Conservation (phyloP, 2,113 vertebrate genomes). For the Tragelaphus strepsiceros region DNA sequence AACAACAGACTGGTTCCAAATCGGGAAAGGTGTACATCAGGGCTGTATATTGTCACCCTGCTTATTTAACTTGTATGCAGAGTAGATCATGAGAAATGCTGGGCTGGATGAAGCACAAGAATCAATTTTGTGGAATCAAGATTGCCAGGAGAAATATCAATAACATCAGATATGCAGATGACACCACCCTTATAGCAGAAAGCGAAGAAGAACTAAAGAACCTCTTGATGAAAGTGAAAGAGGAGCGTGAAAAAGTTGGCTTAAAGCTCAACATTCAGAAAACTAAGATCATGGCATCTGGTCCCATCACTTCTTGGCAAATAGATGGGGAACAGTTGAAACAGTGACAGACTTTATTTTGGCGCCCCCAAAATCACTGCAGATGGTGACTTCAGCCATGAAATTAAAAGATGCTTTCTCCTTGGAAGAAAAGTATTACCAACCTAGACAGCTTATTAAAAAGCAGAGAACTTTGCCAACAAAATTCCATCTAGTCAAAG, state of each 20-base stretch:
- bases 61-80: not conserved
- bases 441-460: not conserved
- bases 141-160: not conserved
- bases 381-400: not conserved
- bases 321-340: not conserved
- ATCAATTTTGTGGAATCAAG: not conserved
- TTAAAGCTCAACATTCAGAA: not conserved
- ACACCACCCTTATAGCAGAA: not conserved
- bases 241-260: not conserved
- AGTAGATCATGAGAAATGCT: not conserved
- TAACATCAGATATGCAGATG: not conserved
- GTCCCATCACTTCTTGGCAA: not conserved
- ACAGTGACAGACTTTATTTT: not conserved
- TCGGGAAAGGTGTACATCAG: not conserved
- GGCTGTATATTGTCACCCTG: not conserved
- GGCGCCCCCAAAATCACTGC: not conserved
- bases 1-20: not conserved
- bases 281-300: not conserved
- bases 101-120: not conserved
- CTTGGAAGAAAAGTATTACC: not conserved
- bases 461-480: not conserved
- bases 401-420: not conserved
- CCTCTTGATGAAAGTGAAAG: not conserved
- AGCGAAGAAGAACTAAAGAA: not conserved
- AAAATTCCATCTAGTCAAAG: not conserved